These are phyloP conservation scores for Camelus bactrianus DNA, from an alignment of 2,113 vertebrate species.

Conservation along the genomic window DNA sequence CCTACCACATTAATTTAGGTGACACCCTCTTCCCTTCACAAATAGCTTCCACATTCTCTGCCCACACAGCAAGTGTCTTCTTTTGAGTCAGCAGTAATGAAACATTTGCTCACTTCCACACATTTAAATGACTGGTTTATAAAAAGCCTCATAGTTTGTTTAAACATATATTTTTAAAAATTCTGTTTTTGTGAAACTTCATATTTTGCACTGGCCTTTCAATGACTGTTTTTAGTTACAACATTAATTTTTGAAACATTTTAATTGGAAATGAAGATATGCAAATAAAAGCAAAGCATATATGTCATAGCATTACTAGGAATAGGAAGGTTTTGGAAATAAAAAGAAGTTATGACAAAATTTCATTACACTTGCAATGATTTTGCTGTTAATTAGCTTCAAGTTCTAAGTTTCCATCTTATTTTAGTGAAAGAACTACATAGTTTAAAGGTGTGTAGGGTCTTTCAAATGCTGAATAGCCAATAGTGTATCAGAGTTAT, in stretches of 20 bases:
- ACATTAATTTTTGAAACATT: background rate
- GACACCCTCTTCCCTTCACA: slow-evolving; percentile 37
- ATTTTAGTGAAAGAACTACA: background rate
- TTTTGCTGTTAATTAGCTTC: background rate
- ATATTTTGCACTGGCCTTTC: background rate
- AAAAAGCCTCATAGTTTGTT: background rate
- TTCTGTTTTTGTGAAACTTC: background rate
- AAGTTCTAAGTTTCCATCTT: slow-evolving; percentile 12
- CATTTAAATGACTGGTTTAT: slow-evolving; percentile 10
- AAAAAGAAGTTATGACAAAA: background rate
- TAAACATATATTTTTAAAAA: background rate
- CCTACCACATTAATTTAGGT: slow-evolving; percentile 65
- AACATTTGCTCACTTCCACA: background rate
- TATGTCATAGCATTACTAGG: background rate
- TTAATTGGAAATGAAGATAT: slow-evolving; percentile 15
- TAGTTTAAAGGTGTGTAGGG: background rate
- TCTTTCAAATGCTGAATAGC: background rate
- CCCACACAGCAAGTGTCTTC: slow-evolving; percentile 31
- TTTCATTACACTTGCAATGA: background rate
- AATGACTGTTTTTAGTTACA: background rate
- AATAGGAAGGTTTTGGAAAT: background rate
- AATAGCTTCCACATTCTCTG: background rate
- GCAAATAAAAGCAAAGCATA: background rate
- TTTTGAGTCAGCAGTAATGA: slow-evolving; percentile 39
- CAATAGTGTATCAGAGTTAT: background rate